Conservation (phyloP, 2,113 vertebrate species). For the Syngnathus typhle region DNA sequence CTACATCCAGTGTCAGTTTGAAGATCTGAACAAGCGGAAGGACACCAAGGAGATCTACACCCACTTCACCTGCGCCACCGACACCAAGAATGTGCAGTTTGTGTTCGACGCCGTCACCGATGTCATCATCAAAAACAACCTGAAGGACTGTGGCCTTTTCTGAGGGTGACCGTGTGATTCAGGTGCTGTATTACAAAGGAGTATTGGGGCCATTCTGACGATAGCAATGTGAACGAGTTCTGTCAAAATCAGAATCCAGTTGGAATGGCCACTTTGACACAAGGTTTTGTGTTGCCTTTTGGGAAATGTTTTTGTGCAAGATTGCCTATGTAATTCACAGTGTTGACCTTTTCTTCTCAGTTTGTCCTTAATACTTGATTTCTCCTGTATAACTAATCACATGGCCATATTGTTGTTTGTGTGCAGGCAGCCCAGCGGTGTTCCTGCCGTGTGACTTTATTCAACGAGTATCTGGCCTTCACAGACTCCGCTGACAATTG, state of each 20-base stretch:
- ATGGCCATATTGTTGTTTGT: neutral
- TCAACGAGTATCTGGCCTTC: constrained; percentile 55
- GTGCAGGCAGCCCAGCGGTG: constrained; percentile 32
- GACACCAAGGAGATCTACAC: constrained; percentile 99
- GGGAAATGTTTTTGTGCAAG: no score
- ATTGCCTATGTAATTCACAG: no score
- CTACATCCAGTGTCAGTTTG: constrained; percentile 93
- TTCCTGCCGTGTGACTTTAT: constrained; percentile 39
- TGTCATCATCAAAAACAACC: constrained; percentile 99
- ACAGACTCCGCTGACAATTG: constrained; percentile 63
- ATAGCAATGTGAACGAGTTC: neutral
- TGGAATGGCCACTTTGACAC: no score
- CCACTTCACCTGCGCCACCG: constrained; percentile 96
- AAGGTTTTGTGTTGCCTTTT: no score
- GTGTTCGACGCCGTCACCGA: constrained; percentile 98
- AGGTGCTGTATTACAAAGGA: neutral
- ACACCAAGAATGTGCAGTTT: constrained; percentile 99
- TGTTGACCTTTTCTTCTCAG: neutral
- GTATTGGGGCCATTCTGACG: neutral
- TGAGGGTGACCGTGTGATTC: constrained; percentile 57
- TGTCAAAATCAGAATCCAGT: no score
- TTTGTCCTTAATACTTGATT: neutral
- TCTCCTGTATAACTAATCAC: neutral
- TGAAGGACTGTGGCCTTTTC: constrained; percentile 98
- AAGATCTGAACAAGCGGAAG: constrained; percentile 95